Base-by-base conservation (phyloP, 2,113 vertebrate species). In the Fregetta grallaria region DNA sequence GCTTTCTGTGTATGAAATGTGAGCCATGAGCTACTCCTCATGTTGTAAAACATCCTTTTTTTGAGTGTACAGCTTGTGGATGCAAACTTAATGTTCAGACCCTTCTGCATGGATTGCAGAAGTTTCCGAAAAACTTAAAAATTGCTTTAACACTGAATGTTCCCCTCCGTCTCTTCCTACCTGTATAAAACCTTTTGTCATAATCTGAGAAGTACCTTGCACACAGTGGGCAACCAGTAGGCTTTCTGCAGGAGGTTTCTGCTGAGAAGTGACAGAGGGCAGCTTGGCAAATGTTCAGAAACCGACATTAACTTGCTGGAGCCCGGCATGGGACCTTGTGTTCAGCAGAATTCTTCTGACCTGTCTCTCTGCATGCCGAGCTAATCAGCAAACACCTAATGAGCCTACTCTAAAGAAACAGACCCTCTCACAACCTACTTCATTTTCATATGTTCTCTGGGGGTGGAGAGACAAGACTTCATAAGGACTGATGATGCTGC, bases 401-500 rank as follows among this genome's bases (percentile, higher is more conserved):
- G 99, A 99, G 99, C 98, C 98, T 97, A 92, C 98, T 98, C 99
- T 98, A 98, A 99, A 98, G 98, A 99, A 99, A 98, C 99, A 99
- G 98, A 98, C 98, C 98, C 98, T 98, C 97, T 97, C 98, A 98
- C 98, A 98, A 97, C 98, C 98, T 98, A 96, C 98, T 98, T 98
- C 97, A 98, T 99, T 98, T 98, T 98, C 98, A 88, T 97, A 86
- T 97, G 97, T 99, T 98, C 99, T 99, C 98, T 97, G 97, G 99
- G 98, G 99, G 98, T 98, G 97, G 97, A 95, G 98, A 99, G 98
- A 99, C 98, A 98, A 99, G 98, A 98, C 98, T 99, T 99, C 99
- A 99, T 98, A 99, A 99, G 99, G 99, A 99, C 99, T 99, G 99
- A 99, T 99, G 99, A 99, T 99, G 99, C 99, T 99, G 99, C 99